phyloP scores from a whole-genome alignment of 2,888 invertebrate genomes.

The Cephus pulcher region DNA sequence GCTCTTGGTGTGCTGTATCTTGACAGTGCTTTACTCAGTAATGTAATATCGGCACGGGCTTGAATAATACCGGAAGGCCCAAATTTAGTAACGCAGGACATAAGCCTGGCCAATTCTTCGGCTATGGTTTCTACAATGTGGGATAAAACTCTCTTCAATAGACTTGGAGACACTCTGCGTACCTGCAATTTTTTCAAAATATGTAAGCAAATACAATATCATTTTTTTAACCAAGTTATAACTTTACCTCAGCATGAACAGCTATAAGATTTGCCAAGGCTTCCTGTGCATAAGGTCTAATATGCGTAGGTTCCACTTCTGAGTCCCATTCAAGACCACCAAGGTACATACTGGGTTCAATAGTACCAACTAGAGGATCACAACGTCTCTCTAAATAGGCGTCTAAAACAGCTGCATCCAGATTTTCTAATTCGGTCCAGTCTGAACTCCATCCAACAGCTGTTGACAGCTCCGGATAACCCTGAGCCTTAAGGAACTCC shows the following conservation, averaged over 20 bases:
- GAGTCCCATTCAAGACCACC: constrained; percentile 89
- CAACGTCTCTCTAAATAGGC: constrained; percentile 90
- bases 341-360: constrained; percentile 96
- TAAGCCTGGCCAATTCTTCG: constrained; percentile 90
- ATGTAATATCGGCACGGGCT: constrained; percentile 81
- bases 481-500: constrained; percentile 75
- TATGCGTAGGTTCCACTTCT: constrained; percentile 79
- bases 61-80: constrained; percentile 79
- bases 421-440: constrained; percentile 72
- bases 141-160: constrained; percentile 78
- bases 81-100: constrained; percentile 81
- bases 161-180: constrained; percentile 80
- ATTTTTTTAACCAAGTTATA: constrained; percentile 13
- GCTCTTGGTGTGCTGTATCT: constrained; percentile 76
- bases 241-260: constrained; percentile 78
- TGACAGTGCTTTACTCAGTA: constrained; percentile 75
- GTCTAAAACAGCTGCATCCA: constrained; percentile 78
- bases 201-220: neutral
- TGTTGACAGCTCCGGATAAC: constrained; percentile 74
- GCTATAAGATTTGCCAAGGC: constrained; percentile 84
- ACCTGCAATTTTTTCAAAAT: constrained; percentile 69
- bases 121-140: constrained; percentile 92
- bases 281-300: constrained; percentile 90
- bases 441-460: constrained; percentile 66
- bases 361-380: constrained; percentile 94